These are phyloP conservation scores for Oxycera nigricornis DNA, from an alignment of 2,888 invertebrate genomes.

Conservation along the genomic window DNA sequence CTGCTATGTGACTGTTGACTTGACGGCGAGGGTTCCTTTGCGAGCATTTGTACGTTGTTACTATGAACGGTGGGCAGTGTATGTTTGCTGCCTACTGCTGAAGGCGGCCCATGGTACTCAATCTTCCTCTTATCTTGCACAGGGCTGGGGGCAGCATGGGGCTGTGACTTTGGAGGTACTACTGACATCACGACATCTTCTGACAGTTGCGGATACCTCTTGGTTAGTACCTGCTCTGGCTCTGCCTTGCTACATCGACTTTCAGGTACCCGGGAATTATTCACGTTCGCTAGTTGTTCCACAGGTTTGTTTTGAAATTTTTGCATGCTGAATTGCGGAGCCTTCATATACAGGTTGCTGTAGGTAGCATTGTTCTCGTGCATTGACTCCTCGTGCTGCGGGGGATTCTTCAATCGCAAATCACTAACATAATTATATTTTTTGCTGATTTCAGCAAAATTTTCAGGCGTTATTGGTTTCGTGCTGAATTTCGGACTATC, in stretches of 20 bases:
- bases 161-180: slow-evolving; percentile 37
- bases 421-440: slow-evolving; percentile 50
- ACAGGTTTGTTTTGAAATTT: slow-evolving; percentile 43
- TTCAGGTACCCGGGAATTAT: background rate
- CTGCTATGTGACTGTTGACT: background rate
- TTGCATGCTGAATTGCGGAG: slow-evolving; percentile 47
- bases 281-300: background rate
- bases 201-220: slow-evolving; percentile 45
- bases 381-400: slow-evolving; percentile 3
- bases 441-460: slow-evolving; percentile 49
- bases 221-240: background rate
- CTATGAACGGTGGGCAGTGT: background rate
- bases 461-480: slow-evolving; percentile 44
- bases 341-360: slow-evolving; percentile 47
- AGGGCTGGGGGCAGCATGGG: background rate
- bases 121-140: background rate
- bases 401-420: slow-evolving; percentile 48
- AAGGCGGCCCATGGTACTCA: background rate
- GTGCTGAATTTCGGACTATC: background rate
- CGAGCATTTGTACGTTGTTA: slow-evolving; percentile 9
- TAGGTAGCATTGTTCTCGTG: slow-evolving; percentile 23
- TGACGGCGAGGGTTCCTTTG: background rate
- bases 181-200: slow-evolving; percentile 47
- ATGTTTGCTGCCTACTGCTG: background rate
- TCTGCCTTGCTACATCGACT: background rate